Percentiles rank a stretch among this genome's conserved stretches.
Conservation (phyloP, 2,888 invertebrate genomes). For the Volucella bombylans region DNA sequence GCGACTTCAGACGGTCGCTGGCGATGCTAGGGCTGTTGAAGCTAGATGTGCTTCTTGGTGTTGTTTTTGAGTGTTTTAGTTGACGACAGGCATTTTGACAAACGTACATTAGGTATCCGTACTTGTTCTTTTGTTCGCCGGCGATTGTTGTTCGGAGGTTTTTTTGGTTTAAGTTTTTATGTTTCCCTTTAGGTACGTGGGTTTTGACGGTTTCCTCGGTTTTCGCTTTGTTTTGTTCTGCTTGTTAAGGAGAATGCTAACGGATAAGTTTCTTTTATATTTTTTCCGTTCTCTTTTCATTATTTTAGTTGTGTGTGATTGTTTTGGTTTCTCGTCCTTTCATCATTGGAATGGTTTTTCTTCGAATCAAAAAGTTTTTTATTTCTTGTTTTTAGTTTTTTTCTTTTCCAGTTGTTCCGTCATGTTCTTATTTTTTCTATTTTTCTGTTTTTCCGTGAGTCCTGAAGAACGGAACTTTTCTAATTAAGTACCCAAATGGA, state of each 20-base stretch:
- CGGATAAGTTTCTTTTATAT: constrained; percentile 8
- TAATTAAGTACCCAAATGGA: constrained; percentile 15
- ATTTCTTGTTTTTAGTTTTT: background rate
- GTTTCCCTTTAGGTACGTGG: constrained; percentile 1
- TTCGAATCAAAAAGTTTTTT: background rate
- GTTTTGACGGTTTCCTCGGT: constrained; percentile 29
- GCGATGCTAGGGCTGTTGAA: background rate
- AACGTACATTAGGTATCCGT: background rate
- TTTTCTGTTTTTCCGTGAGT: too few species aligned
- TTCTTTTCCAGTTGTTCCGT: background rate
- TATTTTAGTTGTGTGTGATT: constrained; percentile 2
- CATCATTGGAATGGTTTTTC: background rate
- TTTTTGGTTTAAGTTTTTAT: background rate
- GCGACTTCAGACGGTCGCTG: background rate
- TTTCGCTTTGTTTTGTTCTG: constrained; percentile 12
- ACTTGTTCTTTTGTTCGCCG: too few species aligned
- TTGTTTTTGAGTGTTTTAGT: constrained; percentile 28
- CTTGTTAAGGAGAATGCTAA: background rate
- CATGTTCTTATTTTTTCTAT: too few species aligned
- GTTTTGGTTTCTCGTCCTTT: constrained; percentile 11
- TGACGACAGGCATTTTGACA: constrained; percentile 8
- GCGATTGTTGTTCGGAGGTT: background rate
- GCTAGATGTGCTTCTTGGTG: background rate
- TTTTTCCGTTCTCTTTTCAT: background rate
- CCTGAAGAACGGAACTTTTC: constrained; percentile 7